Conservation (phyloP, 2,888 invertebrate genomes). For the Pheosia gnoma region DNA sequence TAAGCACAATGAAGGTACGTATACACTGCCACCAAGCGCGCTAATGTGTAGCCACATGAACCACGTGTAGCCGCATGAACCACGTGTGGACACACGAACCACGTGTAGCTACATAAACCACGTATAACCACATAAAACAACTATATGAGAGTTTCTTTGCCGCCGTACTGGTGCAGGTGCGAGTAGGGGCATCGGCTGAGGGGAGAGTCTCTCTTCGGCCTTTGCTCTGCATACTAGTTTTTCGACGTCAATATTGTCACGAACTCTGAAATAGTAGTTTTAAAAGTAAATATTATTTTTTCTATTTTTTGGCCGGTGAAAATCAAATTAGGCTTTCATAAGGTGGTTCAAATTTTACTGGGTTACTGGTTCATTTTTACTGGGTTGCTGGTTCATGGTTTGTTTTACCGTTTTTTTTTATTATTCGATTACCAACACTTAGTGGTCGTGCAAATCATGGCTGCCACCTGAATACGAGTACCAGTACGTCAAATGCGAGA, state of each 20-base stretch:
- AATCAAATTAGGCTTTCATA: no score
- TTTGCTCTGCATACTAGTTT: conserved; percentile 86
- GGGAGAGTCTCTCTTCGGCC: conserved; percentile 69
- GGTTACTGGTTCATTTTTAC: no score
- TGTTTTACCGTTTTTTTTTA: no score
- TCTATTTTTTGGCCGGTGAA: no score
- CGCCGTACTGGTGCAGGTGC: conserved; percentile 66
- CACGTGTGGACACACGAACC: background rate
- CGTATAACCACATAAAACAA: conserved; percentile 1
- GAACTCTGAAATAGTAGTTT: conserved; percentile 86
- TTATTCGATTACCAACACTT: no score
- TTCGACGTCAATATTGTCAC: conserved; percentile 93
- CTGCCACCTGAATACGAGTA: no score
- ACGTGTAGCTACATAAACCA: background rate
- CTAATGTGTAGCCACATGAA: conserved; percentile 1
- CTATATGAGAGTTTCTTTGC: conserved; percentile 75
- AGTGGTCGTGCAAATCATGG: no score
- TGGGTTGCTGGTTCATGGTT: no score
- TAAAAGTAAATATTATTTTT: background rate
- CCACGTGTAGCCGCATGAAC: background rate
- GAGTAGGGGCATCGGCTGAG: conserved; percentile 55
- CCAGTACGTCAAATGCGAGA: no score
- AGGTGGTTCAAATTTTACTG: no score
- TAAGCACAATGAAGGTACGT: conserved; percentile 47
- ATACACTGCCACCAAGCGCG: conserved; percentile 68